phyloP scores from a whole-genome alignment of 2,888 invertebrate species.

The Ommatoiulus sabulosus region DNA sequence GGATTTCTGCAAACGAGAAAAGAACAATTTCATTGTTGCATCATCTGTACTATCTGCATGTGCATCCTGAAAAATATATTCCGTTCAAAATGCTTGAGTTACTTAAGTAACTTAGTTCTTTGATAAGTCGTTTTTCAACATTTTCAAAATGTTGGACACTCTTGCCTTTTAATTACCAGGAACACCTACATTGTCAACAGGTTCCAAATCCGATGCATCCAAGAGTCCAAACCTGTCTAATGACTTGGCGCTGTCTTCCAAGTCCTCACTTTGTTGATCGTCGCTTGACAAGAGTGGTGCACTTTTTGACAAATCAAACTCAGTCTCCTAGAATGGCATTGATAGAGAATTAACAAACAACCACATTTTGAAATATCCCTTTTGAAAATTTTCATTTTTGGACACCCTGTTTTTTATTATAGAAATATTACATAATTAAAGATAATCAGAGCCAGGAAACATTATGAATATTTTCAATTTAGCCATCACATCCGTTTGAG shows the following conservation, averaged over 20 bases:
- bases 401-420: not conserved
- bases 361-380: too few species aligned
- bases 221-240: constrained; percentile 52
- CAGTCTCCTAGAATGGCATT: not conserved
- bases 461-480: too few species aligned
- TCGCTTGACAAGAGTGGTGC: not conserved
- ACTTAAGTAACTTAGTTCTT: too few species aligned
- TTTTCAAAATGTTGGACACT: too few species aligned
- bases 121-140: too few species aligned
- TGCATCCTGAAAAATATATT: too few species aligned
- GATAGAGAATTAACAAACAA: too few species aligned
- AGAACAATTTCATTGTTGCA: not conserved
- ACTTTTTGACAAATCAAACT: constrained; percentile 39
- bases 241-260: constrained; percentile 42
- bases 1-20: not conserved
- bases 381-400: too few species aligned
- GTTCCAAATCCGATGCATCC: constrained; percentile 52
- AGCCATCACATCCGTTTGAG: not conserved
- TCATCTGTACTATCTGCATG: too few species aligned
- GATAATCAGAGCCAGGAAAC: too few species aligned
- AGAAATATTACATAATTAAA: not conserved
- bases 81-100: too few species aligned
- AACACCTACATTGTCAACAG: not conserved
- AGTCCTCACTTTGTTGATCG: constrained; percentile 5
- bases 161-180: too few species aligned